phyloP scores from a whole-genome alignment of 2,797 vertebrate genomes.

The Microcaecilia unicolor region DNA sequence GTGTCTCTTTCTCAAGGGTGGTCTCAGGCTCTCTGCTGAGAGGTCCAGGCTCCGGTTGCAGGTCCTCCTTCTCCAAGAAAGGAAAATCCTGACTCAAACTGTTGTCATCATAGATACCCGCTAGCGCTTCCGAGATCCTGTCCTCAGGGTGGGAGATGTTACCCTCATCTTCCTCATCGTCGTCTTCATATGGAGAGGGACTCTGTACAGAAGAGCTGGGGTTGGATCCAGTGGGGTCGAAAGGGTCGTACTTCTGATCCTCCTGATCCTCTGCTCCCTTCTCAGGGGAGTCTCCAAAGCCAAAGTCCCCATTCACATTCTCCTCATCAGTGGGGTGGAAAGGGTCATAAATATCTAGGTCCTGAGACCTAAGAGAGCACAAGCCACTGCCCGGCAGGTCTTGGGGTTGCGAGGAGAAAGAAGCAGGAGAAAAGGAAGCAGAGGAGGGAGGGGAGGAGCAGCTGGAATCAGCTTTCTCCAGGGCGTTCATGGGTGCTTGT shows the following conservation, averaged over 20 bases:
- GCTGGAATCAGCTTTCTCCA: constrained; percentile 28
- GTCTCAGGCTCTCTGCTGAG: neutral
- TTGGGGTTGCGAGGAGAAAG: constrained; percentile 52
- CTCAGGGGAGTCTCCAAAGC: constrained; percentile 14
- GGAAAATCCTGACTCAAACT: constrained; percentile 54
- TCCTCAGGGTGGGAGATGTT: constrained; percentile 47
- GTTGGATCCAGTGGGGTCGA: constrained; percentile 86
- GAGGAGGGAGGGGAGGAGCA: constrained; percentile 55
- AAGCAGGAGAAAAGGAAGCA: constrained; percentile 65
- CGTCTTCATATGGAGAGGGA: constrained; percentile 38
- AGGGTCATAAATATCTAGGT: constrained; percentile 74
- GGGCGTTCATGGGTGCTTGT: constrained; percentile 5
- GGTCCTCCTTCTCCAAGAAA: constrained; percentile 4
- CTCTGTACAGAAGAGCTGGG: constrained; percentile 56
- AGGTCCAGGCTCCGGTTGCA: constrained; percentile 4
- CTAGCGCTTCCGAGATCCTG: constrained; percentile 50
- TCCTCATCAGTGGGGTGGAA: constrained; percentile 74
- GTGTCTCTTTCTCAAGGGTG: neutral
- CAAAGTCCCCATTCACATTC: constrained; percentile 35
- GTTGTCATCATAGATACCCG: constrained; percentile 57
- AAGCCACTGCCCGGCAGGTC: constrained; percentile 15
- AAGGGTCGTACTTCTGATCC: constrained; percentile 87
- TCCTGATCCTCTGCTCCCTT: constrained; percentile 47
- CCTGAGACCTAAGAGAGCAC: constrained; percentile 22
- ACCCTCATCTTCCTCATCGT: constrained; percentile 11